phyloP scores from a whole-genome alignment of 2,888 invertebrate species.

The Synanthedon vespiformis region DNA sequence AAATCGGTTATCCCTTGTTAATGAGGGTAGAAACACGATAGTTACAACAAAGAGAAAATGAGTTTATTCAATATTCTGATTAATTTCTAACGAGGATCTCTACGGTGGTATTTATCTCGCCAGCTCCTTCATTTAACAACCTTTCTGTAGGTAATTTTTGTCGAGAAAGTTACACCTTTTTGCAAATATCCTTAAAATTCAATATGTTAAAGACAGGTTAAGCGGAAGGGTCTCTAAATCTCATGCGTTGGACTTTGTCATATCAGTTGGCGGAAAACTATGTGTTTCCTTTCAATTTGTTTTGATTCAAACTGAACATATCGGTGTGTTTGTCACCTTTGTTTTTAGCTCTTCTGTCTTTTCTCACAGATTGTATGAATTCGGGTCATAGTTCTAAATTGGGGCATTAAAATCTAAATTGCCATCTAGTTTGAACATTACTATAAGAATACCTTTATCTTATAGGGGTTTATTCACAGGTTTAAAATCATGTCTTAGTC shows the following conservation, averaged over 20 bases:
- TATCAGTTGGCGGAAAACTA: not conserved
- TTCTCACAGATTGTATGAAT: no score
- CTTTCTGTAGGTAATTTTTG: not conserved
- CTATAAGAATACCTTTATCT: no score
- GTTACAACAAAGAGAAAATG: not conserved
- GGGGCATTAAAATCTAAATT: no score
- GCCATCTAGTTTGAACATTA: no score
- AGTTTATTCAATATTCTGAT: not conserved
- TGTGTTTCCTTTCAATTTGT: not conserved
- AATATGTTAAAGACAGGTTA: conserved; percentile 36
- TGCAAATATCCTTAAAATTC: not conserved
- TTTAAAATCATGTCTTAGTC: no score
- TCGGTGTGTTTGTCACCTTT: no score
- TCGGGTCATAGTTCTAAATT: no score
- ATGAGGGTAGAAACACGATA: not conserved
- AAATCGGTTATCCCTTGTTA: not conserved
- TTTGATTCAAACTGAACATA: not conserved
- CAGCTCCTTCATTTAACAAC: no score
- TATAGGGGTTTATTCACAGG: no score
- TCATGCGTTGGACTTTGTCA: conserved; percentile 2
- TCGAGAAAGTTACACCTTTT: not conserved
- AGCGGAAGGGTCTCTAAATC: conserved; percentile 28
- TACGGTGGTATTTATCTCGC: not conserved
- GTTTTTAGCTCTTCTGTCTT: no score
- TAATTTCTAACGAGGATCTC: not conserved